A percentile compares a stretch with the other conserved stretches of the same genome.
These are phyloP conservation scores for Archaeoteleia sp. DNA, from an alignment of 2,888 invertebrate species.

Conservation along the genomic window DNA sequence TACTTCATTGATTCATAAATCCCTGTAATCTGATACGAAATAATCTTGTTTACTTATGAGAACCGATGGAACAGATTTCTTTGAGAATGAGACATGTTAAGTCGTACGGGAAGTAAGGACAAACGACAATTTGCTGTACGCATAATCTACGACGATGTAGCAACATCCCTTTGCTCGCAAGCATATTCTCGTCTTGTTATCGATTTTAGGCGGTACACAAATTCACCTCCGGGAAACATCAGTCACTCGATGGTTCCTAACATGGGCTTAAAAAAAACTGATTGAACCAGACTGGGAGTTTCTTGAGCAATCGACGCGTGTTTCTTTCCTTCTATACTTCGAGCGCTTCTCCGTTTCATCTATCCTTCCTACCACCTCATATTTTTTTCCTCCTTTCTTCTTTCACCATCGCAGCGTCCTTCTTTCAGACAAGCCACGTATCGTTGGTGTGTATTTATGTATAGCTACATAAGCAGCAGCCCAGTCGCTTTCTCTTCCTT, in stretches of 20 bases:
- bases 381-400: constrained; percentile 15
- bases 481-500: constrained; percentile 42
- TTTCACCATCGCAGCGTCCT: constrained; percentile 2
- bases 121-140: too few species aligned
- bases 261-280: constrained; percentile 28
- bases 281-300: constrained; percentile 21
- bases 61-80: too few species aligned
- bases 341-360: constrained; percentile 24
- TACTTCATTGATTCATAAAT: too few species aligned
- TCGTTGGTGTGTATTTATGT: constrained; percentile 48
- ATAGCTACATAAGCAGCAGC: constrained; percentile 38
- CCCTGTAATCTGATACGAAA: too few species aligned
- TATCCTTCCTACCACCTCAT: constrained; percentile 35
- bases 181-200: constrained; percentile 58
- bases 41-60: too few species aligned
- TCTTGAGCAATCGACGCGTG: constrained; percentile 36
- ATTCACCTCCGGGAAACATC: constrained; percentile 69
- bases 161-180: constrained; percentile 23
- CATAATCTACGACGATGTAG: too few species aligned
- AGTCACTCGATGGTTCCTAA: constrained; percentile 64
- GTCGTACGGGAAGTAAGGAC: too few species aligned
- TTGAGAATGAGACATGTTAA: too few species aligned
- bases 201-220: constrained; percentile 70
- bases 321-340: constrained; percentile 22
- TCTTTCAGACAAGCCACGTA: constrained; percentile 25